Evolutionary conservation across 2,888 invertebrate species (phyloP), one percentile per base, ranked within the genome.

Genomic region (Heliconius sara): DNA sequence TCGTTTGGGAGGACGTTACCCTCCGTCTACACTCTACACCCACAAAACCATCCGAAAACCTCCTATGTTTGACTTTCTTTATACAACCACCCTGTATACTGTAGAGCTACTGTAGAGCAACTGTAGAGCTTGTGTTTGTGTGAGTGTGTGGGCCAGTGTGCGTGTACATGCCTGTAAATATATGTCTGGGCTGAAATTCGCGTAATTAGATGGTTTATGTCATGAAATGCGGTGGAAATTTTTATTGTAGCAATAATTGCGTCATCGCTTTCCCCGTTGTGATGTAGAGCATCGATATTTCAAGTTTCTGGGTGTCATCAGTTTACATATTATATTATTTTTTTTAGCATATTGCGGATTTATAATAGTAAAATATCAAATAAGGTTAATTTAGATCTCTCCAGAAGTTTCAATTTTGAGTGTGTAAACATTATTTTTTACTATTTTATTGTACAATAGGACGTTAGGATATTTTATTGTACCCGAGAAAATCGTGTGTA

Each of bases 1-100:
- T 94, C 94, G 91, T 83, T 84, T 88, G 89, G 88, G 83, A 89
- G 93, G 91, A 86, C 92, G 90, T 93, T 94, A 94, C 91, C 93
- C 92, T 82, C 86, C 79, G 84, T 81, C 84, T 83, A 83, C 84
- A 79, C 84, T 81, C 84, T 83, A 83, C 84, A 79, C 84, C 85
- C 85, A 84, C 84, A 77, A 76, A 52, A 79, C 67, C 81, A 82
- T 80, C 84, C 84, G 76, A 82, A 83, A 77, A 73, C 77, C 80
- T 77, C 75, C 82, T 79, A 76, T 80, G 75, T 80, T 74, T 60
- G 65, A 76, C 79, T 72, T 52, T 79, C 78, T 75, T 74, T 80
- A 78, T 52, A 75, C 73, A 71, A 63, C 39, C 68, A 43, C 79
- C 80, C 75, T 52, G 47, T 74, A 78, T 76, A 77, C 68, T 74